These are phyloP conservation scores for Turdus rufiventris DNA, from an alignment of 2,113 vertebrate species.

Conservation along the genomic window DNA sequence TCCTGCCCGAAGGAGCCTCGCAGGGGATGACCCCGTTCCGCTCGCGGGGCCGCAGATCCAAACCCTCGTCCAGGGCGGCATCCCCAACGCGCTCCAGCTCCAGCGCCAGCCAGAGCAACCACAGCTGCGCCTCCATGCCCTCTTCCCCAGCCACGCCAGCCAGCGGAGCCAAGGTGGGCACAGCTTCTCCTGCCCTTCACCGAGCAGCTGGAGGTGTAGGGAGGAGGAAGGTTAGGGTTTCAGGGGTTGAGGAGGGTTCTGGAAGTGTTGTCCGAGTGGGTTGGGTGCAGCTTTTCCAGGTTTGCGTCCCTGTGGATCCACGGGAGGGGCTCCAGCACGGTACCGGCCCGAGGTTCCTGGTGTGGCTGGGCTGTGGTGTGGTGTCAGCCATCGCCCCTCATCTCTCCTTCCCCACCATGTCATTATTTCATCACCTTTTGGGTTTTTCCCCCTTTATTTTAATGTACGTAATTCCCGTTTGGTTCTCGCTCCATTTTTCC, in stretches of 20 bases:
- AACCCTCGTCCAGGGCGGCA: conserved; percentile 91
- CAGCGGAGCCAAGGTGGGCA: conserved; percentile 85
- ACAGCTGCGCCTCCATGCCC: conserved; percentile 89
- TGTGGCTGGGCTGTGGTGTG: neutral
- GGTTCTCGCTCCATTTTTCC: conserved; percentile 38
- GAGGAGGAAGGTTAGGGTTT: neutral
- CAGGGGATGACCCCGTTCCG: conserved; percentile 94
- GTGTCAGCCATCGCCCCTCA: neutral
- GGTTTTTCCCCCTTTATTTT: neutral
- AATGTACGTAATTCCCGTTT: conserved; percentile 37
- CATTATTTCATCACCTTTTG: conserved; percentile 42
- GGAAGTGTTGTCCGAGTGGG: accelerated
- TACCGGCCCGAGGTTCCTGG: neutral
- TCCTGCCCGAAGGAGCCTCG: conserved; percentile 90
- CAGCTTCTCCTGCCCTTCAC: neutral
- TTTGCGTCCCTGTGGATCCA: accelerated
- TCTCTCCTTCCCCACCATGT: neutral
- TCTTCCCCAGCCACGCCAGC: conserved; percentile 92
- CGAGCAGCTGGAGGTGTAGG: neutral
- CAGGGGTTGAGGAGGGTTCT: accelerated
- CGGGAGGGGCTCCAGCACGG: neutral
- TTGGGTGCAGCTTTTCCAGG: neutral
- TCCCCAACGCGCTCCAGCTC: conserved; percentile 95
- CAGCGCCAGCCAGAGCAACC: conserved; percentile 94
- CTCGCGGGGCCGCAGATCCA: conserved; percentile 90